These are phyloP conservation scores for Gambusia yucatana DNA, from an alignment of 2,797 vertebrate genomes.

Conservation along the genomic window DNA sequence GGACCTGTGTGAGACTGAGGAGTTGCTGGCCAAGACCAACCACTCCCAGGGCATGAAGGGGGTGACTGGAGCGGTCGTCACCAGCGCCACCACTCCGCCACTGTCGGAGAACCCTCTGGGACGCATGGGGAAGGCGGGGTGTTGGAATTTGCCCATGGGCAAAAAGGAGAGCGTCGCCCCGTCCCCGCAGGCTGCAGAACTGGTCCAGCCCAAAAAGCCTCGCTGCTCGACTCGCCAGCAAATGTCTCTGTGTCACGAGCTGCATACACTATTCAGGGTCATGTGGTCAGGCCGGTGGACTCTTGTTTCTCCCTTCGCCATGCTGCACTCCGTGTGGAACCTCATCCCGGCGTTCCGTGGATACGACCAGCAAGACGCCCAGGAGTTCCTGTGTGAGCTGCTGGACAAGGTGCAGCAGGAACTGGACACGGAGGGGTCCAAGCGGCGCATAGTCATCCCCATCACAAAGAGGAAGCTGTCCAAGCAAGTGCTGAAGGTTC, in stretches of 20 bases:
- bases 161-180: constrained; percentile 76
- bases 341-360: constrained; percentile 97
- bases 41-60: constrained; percentile 79
- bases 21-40: constrained; percentile 90
- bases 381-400: constrained; percentile 98
- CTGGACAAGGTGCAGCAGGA: constrained; percentile 99
- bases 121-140: constrained; percentile 72
- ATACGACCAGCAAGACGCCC: constrained; percentile 98
- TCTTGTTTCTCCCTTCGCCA: constrained; percentile 96
- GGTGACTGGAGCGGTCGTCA: constrained; percentile 79
- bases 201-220: constrained; percentile 93
- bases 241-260: constrained; percentile 97
- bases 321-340: constrained; percentile 99
- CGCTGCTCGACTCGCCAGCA: constrained; percentile 90
- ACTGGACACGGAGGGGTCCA: constrained; percentile 93
- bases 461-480: constrained; percentile 97
- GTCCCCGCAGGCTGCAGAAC: constrained; percentile 85
- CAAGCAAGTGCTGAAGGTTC: constrained; percentile 98
- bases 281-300: constrained; percentile 99
- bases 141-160: constrained; percentile 67
- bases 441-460: constrained; percentile 93
- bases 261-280: constrained; percentile 98
- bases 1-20: constrained; percentile 94
- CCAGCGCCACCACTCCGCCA: constrained; percentile 62
- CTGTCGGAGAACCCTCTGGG: constrained; percentile 73